These are phyloP conservation scores for Neoitamus cyanurus DNA, from an alignment of 2,888 invertebrate genomes.

Conservation along the genomic window DNA sequence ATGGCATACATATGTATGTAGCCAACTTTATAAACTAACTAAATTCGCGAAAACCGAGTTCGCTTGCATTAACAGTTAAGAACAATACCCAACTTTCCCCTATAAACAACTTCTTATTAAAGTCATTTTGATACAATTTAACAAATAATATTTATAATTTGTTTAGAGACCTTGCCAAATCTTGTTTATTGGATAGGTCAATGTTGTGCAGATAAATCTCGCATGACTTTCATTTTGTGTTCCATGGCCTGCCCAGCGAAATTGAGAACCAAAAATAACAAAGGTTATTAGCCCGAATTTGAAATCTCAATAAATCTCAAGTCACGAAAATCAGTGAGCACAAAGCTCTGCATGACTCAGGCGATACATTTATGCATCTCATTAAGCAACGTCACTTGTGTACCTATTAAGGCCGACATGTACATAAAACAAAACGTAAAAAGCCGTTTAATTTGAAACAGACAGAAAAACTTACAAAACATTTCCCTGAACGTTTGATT, in stretches of 20 bases:
- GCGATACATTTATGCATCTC: neutral
- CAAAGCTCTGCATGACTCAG: neutral
- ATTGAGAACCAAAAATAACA: neutral
- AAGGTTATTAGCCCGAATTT: conserved; percentile 1
- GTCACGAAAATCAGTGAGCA: neutral
- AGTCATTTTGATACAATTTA: neutral
- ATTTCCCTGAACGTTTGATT: neutral
- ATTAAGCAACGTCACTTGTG: neutral
- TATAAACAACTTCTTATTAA: too few species aligned
- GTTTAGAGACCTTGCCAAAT: neutral
- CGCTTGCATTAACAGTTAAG: too few species aligned
- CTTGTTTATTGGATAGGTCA: conserved; percentile 5
- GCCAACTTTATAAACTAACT: too few species aligned
- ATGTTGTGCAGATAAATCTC: neutral
- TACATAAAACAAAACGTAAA: neutral
- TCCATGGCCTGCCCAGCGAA: neutral
- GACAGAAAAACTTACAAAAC: neutral
- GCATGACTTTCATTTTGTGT: neutral
- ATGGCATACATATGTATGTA: too few species aligned
- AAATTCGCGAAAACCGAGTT: too few species aligned
- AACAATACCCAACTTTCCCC: too few species aligned
- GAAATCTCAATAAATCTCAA: neutral
- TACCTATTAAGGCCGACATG: neutral
- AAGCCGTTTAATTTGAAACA: neutral
- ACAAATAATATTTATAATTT: neutral